Evolutionary conservation across 1,140 invertebrate species (phyloP).

Genomic region (Ceratina calcarata): DNA sequence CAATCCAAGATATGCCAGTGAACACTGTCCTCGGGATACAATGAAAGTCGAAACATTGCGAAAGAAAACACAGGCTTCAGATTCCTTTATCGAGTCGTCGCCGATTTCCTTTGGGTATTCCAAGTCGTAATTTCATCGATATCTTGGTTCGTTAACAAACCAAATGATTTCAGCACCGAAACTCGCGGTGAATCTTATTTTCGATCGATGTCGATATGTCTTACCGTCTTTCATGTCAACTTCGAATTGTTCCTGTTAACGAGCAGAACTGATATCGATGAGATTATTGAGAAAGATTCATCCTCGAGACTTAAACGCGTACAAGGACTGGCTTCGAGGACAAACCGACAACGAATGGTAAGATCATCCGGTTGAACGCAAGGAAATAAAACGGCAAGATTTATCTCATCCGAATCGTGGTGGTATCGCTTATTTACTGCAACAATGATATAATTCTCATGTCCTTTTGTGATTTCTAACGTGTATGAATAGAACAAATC

Average conservation of each 20-base stretch:
- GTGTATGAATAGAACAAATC: too few relatives aligned
- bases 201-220: constrained; percentile 48
- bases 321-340: constrained; percentile 36
- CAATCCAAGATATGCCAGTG: constrained; percentile 24
- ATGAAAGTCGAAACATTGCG: not conserved
- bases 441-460: too few relatives aligned
- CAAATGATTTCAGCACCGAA: not conserved
- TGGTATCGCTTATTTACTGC: too few relatives aligned
- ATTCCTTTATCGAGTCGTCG: constrained; percentile 56
- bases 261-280: constrained; percentile 32
- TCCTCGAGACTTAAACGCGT: constrained; percentile 18
- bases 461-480: too few relatives aligned
- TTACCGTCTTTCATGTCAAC: constrained; percentile 21
- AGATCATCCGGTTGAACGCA: not conserved
- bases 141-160: constrained; percentile 24
- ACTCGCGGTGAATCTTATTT: not conserved
- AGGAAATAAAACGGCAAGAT: not conserved
- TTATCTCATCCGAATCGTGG: not conserved
- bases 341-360: not conserved
- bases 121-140: constrained; percentile 31
- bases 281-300: constrained; percentile 33
- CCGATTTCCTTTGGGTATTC: constrained; percentile 33
- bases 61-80: constrained; percentile 12
- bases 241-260: constrained; percentile 3
- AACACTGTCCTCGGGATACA: not conserved